Evolutionary conservation across 2,888 invertebrate species (phyloP).

Genomic region (Morinoia aosen): DNA sequence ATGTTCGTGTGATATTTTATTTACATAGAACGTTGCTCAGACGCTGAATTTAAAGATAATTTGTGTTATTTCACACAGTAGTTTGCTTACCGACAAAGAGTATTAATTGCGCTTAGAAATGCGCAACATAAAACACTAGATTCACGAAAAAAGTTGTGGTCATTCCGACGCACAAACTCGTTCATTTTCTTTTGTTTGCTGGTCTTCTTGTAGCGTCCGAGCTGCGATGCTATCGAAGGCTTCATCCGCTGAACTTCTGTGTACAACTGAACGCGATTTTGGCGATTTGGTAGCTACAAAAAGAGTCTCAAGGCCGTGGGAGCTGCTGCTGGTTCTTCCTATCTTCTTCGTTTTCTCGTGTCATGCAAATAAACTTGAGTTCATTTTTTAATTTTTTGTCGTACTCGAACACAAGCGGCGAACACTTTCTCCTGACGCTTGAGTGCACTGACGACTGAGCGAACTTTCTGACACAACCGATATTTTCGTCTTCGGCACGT

Average conservation of each 20-base stretch:
- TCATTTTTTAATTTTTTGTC: constrained; percentile 5
- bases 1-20: background rate
- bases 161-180: background rate
- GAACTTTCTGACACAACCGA: background rate
- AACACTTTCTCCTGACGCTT: background rate
- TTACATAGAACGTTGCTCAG: background rate
- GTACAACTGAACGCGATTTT: constrained; percentile 7
- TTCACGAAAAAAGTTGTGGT: background rate
- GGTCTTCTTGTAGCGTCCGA: background rate
- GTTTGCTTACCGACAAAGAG: background rate
- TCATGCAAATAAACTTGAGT: constrained; percentile 30
- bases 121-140: background rate
- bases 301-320: constrained; percentile 27
- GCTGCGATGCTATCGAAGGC: constrained; percentile 24
- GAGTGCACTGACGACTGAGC: background rate
- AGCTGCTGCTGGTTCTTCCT: constrained; percentile 19
- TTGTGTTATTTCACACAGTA: background rate
- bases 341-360: background rate
- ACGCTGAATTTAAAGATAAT: background rate
- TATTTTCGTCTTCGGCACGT: background rate
- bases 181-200: background rate
- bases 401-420: background rate
- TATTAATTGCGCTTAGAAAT: background rate
- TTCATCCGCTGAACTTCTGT: background rate
- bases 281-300: background rate